Evolutionary conservation across 2,888 invertebrate species (phyloP), one percentile per base, ranked within the genome.

Genomic region (Pherbina coryleti): DNA sequence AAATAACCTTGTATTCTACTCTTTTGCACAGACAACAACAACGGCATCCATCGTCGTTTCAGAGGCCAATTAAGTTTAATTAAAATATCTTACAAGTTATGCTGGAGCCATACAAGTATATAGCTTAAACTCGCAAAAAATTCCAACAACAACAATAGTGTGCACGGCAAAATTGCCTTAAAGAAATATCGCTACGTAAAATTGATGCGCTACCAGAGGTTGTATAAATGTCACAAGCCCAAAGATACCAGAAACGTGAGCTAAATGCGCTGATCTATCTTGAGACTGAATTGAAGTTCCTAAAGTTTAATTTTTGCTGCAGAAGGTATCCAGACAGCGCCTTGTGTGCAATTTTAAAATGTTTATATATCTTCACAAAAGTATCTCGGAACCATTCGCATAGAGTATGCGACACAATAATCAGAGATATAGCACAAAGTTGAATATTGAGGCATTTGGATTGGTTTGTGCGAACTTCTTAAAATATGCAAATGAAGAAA

Each of bases 401-500:
- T 44, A 44, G 44, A 44, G 44, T 37, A 11, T 44, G 44, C 44
- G 44, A 44, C 11, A 44, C 44, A 11, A 11, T 44, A 44, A 44
- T 44, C 44, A 14, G 44, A 44, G 44, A 44, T 44, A 44, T 14
- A 44, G 44, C 14, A 14, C 11, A 17, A 28, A 14, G 28, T 31
- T 17, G 28, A 82, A 84, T 84, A 83, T 84, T 84, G 83, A 81
- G 81, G 79, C 80, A 79, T 75, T 64, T 22, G 74, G 22, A 53
- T 49, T 34, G 49, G 57, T 73, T 37, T 31, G 44, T 82, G 83
- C 82, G 82, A 85, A 86, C 87, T 89, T 85, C 89, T 87, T 89
- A 89, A 89, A 89, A 89, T 89, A 89, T 89, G 89, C 87, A 89
- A 89, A 89, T 89, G 88, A 89, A 89, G 89, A 89, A 88, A 89